phyloP scores from a whole-genome alignment of 2,888 invertebrate genomes.

The Melangyna quadrimaculata region DNA sequence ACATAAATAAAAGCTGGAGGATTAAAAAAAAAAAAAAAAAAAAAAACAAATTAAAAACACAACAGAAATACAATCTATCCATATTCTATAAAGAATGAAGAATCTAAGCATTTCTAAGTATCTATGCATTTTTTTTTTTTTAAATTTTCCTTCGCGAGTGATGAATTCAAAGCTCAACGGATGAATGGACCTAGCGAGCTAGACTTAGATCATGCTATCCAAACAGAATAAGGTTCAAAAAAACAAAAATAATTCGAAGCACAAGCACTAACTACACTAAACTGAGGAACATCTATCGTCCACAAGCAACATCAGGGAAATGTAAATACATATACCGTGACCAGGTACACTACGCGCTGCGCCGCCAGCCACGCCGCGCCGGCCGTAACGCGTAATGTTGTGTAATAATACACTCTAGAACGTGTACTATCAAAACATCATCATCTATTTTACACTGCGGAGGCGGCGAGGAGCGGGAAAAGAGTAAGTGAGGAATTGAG shows the following conservation, averaged over 20 bases:
- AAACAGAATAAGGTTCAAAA: slow-evolving; percentile 6
- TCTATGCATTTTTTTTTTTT: slow-evolving; percentile 13
- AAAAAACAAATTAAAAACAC: neutral
- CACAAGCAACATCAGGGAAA: slow-evolving; percentile 34
- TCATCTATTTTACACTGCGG: neutral
- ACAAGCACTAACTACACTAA: neutral
- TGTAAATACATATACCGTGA: slow-evolving; percentile 44
- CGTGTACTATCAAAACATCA: slow-evolving; percentile 3
- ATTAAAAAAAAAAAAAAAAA: slow-evolving; percentile 9
- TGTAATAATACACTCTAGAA: slow-evolving; percentile 29
- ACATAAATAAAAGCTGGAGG: neutral
- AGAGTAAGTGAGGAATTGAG: slow-evolving; percentile 47
- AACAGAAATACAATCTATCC: neutral
- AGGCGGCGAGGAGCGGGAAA: neutral
- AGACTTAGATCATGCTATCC: slow-evolving; percentile 15
- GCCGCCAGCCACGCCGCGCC: too few species aligned
- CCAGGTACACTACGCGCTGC: neutral
- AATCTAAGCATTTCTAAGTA: slow-evolving; percentile 38
- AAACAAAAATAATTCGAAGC: neutral
- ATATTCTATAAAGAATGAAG: neutral
- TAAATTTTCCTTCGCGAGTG: neutral
- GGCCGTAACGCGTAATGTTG: slow-evolving; percentile 7
- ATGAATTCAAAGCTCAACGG: slow-evolving; percentile 41
- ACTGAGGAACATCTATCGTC: slow-evolving; percentile 5
- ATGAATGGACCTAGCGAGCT: slow-evolving; percentile 34